These are phyloP conservation scores for Drosophila multiciliata DNA, from an alignment of 2,888 invertebrate genomes.

Conservation along the genomic window DNA sequence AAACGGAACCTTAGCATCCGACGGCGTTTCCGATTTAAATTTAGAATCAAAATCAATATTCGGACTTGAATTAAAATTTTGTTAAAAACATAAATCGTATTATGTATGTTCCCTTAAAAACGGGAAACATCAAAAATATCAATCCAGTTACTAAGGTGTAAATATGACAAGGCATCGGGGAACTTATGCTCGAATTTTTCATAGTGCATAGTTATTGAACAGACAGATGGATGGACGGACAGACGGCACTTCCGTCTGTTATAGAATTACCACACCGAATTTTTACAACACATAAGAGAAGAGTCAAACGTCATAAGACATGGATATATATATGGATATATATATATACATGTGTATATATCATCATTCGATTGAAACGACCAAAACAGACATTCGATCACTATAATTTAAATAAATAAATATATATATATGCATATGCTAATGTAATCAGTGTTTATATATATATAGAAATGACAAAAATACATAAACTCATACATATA, in stretches of 20 bases:
- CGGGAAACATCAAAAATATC: no score
- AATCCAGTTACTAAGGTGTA: not conserved
- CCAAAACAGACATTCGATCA: not conserved
- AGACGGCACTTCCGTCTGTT: not conserved
- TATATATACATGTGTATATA: not conserved
- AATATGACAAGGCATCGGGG: not conserved
- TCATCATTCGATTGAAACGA: conserved; percentile 3
- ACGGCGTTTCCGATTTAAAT: not conserved
- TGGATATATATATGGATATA: not conserved
- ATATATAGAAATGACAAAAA: conserved; percentile 6
- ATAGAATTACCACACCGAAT: conserved; percentile 1
- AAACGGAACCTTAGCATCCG: not conserved
- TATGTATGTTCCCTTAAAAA: no score
- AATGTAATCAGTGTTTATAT: conserved; percentile 6
- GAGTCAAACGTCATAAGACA: conserved; percentile 31
- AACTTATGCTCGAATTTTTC: not conserved
- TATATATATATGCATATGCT: conserved; percentile 10
- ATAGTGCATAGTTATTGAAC: not conserved
- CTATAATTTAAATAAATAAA: not conserved
- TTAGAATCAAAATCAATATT: not conserved
- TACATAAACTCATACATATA: conserved; percentile 13
- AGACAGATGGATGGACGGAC: not conserved
- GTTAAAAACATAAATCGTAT: not conserved
- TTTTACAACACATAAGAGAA: conserved; percentile 45
- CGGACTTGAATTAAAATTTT: not conserved